These are phyloP conservation scores for Sisyra nigra DNA, from an alignment of 2,888 invertebrate species.

Conservation along the genomic window DNA sequence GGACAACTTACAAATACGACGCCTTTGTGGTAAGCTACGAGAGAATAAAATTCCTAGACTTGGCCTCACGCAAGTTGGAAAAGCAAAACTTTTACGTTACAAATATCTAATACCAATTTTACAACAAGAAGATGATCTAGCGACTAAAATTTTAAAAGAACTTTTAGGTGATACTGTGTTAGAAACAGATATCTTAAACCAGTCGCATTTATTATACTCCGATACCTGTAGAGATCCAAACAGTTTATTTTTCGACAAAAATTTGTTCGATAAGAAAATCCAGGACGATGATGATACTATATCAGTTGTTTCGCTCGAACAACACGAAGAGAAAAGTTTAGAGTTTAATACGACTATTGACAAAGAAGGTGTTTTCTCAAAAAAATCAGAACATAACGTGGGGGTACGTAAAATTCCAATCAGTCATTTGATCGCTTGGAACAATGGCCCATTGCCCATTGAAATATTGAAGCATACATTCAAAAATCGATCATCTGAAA, in stretches of 20 bases:
- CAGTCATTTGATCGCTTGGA: slow-evolving; percentile 28
- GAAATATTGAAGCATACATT: slow-evolving; percentile 35
- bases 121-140: slow-evolving; percentile 13
- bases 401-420: background rate
- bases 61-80: slow-evolving; percentile 17
- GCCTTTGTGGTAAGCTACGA: slow-evolving; percentile 21
- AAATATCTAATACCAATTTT: slow-evolving; percentile 19
- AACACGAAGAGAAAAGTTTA: slow-evolving; percentile 3
- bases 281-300: slow-evolving; percentile 12
- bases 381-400: slow-evolving; percentile 18
- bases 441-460: slow-evolving; percentile 28
- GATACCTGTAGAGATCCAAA: slow-evolving; percentile 17
- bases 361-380: slow-evolving; percentile 9
- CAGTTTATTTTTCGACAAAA: slow-evolving; percentile 21
- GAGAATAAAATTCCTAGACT: slow-evolving; percentile 18
- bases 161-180: slow-evolving; percentile 12
- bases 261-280: slow-evolving; percentile 17
- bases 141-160: slow-evolving; percentile 14
- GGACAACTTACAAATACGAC: slow-evolving; percentile 29
- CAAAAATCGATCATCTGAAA: slow-evolving; percentile 26
- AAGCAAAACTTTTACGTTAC: slow-evolving; percentile 19
- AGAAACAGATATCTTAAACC: slow-evolving; percentile 13
- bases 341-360: slow-evolving; percentile 1
- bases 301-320: slow-evolving; percentile 6
- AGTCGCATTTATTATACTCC: slow-evolving; percentile 18